phyloP scores from a whole-genome alignment of 1,140 invertebrate species.

The Nasonia vitripennis region DNA sequence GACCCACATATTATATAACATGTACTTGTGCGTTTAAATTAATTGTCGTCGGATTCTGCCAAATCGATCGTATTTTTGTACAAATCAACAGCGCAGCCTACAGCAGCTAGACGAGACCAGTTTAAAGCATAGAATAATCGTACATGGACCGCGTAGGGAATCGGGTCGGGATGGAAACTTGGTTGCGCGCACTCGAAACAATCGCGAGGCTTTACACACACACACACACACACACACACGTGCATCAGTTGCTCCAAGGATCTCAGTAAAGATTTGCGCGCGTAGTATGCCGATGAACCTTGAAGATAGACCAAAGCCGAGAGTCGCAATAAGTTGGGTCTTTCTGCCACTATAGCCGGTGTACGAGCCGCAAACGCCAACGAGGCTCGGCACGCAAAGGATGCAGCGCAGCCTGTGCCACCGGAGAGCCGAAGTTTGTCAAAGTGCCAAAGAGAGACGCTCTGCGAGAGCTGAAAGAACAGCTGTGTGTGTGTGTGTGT shows the following conservation, averaged over 20 bases:
- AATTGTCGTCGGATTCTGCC: not conserved
- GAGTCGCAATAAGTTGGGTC: not conserved
- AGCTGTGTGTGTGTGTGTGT: slow-evolving; percentile 26
- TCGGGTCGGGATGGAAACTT: not conserved
- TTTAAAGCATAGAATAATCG: no score
- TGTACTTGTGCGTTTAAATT: not conserved
- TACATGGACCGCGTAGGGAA: not conserved
- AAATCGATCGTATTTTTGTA: slow-evolving; percentile 12
- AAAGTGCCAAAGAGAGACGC: slow-evolving; percentile 34
- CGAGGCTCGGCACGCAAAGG: no score
- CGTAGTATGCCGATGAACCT: not conserved
- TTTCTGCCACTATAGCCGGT: not conserved
- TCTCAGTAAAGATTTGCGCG: not conserved
- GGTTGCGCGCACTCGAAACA: no score
- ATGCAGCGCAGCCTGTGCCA: no score
- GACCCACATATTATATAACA: not conserved
- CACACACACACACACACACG: no score
- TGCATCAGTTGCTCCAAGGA: not conserved
- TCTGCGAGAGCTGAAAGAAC: not conserved
- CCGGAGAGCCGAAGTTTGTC: not conserved
- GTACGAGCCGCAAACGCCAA: not conserved
- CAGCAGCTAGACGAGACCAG: no score
- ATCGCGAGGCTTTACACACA: no score
- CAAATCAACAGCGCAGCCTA: not conserved
- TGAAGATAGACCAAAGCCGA: not conserved